Evolutionary conservation across 2,113 vertebrate species (phyloP).

Genomic region (Gallinago undulata): DNA sequence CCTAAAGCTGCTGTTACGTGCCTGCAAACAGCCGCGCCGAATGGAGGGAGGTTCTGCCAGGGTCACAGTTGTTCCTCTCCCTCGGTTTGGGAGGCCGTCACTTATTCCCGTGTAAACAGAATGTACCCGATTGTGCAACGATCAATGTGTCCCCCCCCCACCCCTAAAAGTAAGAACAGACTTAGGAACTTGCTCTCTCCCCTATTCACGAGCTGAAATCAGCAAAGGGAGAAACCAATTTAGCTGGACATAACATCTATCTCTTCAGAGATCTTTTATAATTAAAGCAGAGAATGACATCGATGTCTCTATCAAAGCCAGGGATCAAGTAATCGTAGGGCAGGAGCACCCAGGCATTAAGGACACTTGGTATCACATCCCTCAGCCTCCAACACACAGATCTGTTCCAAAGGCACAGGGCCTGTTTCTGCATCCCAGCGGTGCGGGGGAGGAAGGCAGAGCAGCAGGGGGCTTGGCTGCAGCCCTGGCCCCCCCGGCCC

Average conservation of each 20-base stretch:
- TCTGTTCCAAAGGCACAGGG: background rate
- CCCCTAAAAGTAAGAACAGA: background rate
- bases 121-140: background rate
- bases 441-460: background rate
- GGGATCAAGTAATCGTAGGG: accelerated
- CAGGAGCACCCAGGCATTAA: background rate
- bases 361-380: accelerated
- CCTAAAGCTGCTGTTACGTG: background rate
- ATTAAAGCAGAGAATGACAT: background rate
- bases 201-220: background rate
- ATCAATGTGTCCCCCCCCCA: background rate
- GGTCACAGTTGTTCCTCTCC: background rate
- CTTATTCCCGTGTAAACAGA: background rate
- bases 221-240: background rate
- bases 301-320: background rate
- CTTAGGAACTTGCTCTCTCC: background rate
- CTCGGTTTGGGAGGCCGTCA: background rate
- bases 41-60: background rate
- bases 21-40: background rate
- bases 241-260: background rate
- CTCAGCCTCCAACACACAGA: accelerated
- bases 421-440: accelerated
- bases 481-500: background rate
- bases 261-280: background rate
- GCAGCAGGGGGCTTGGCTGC: background rate